Evolutionary conservation across 2,113 vertebrate species (phyloP).

Genomic region (Megaceryle maxima): DNA sequence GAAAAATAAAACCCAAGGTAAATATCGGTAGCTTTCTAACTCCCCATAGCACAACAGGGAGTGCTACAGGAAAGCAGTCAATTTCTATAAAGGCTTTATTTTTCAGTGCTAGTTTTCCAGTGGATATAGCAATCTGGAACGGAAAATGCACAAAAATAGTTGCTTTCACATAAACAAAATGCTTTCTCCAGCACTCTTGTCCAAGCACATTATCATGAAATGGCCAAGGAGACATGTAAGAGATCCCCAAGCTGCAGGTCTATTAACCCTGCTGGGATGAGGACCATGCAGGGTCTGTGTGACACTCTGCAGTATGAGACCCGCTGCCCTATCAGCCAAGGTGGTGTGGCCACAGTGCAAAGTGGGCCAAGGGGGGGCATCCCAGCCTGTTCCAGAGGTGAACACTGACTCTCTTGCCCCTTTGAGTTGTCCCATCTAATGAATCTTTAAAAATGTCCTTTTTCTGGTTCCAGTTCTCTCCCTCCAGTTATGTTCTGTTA

Average conservation of each 20-base stretch:
- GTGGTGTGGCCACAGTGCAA: fast-evolving
- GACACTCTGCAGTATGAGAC: not conserved
- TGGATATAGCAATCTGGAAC: not conserved
- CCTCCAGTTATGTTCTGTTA: not conserved
- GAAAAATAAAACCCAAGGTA: slow-evolving; percentile 1
- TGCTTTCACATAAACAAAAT: not conserved
- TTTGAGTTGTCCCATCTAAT: not conserved
- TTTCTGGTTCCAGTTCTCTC: not conserved
- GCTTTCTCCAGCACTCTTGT: not conserved
- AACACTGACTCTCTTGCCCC: not conserved
- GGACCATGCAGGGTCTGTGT: not conserved
- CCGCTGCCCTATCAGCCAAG: not conserved
- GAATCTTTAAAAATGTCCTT: not conserved
- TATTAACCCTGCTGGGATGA: fast-evolving
- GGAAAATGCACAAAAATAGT: not conserved
- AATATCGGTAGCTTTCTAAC: not conserved
- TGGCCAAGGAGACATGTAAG: not conserved
- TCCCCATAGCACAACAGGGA: not conserved
- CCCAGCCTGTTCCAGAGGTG: not conserved
- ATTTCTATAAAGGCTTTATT: slow-evolving; percentile 17
- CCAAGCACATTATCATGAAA: not conserved
- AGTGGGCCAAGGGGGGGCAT: not conserved
- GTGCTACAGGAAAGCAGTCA: not conserved
- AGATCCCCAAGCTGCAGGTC: not conserved
- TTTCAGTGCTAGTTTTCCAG: not conserved